Base-by-base conservation (phyloP, 2,113 vertebrate genomes). In the Oreochromis tanganicae region DNA sequence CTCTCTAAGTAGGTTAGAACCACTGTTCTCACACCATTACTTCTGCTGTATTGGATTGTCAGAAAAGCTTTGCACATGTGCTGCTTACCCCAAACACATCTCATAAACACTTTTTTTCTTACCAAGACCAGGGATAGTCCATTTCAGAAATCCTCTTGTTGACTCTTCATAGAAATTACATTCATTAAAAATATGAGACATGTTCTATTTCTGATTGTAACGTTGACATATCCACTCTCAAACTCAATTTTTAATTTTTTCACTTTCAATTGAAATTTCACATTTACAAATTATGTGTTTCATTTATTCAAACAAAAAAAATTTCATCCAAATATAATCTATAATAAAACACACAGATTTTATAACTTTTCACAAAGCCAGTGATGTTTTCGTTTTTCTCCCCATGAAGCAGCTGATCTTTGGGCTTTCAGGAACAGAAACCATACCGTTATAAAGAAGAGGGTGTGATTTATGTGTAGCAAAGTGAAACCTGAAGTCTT, bases 1-100 rank as follows among this genome's bases (percentile, higher is more conserved):
- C 19, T 88, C 86, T 86, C 84, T 88, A 86, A 91, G 59, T 89
- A 86, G 83, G 84, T 89, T 91, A 90, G 68, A 56, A 86, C 79
- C 81, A 78, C 80, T 92, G 87, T 81, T 86, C 36, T 59, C 10
- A 29, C 46, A 84, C 50, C 52, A 91, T 81, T 46, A 88, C 85
- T 27, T 50, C 14, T 41, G 71, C 57, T 48, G 61, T 9, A 24
- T 11, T 79, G 36, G 24, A 29, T 56, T 24, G 19, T 19, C 17
- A 55, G 73, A n/a, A 59, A 27, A 52, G 81, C 41, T 11, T 5
- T 21, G 36, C 41, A 19, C 24, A 48, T 19, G 71, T 75, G 24
- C 71, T 11, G 11, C n/a, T 71, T 14, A 41, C 21, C 82, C 16
- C 41, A 83, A 56, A 78, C 46, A 50, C 38, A 12, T 56, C 8